Evolutionary conservation across 2,113 vertebrate genomes (phyloP), one percentile per base, ranked within the genome.

Genomic region (Sinocyclocheilus anophthalmus): DNA sequence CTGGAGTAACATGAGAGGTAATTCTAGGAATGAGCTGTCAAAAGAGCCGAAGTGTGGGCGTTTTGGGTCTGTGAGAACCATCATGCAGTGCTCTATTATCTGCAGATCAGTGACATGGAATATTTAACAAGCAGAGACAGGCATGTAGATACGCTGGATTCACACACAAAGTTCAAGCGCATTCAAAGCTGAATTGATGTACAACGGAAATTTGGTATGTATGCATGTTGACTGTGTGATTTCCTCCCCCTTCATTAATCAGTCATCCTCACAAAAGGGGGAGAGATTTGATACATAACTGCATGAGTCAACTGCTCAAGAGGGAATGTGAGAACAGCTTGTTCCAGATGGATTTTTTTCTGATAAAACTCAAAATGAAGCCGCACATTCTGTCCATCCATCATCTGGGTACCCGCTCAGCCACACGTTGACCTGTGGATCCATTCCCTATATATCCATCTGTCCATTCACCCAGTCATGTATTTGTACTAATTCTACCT

Each of bases 331-430:
- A 85, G 88, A 85, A 85, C 83, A 87, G 85, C 86, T 83, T 81
- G 86, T 85, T 87, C 85, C 85, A 89, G 85, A 89, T 87, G 77
- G 85, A 82, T 89, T 57, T 76, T 42, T 53, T 76, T 83, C 50
- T 83, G 53, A 81, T 22, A 75, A 45, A 45, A 37, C 30, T 48
- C 70, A 45, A 78, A 81, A 70, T 59, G 50, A 37, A 85, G 83
- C 83, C 30, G 16, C 81, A 78, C 61, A 53, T 76, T 75, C 57
- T 12, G 45, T 81, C 85, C 81, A 82, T 85, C 84, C 78, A 87
- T 87, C 72, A 72, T 83, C 65, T 55, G 65, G 16, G 24, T 14
- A 48, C 24, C 22, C 42, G 22, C 61, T 82, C 13, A 45, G 20
- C 33, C 65, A 83, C 12, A 9, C 16, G 2, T 18, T 83, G 81